Evolutionary conservation across 2,113 vertebrate species (phyloP), one percentile per base, ranked within the genome.

Genomic region (Varanus salvator): DNA sequence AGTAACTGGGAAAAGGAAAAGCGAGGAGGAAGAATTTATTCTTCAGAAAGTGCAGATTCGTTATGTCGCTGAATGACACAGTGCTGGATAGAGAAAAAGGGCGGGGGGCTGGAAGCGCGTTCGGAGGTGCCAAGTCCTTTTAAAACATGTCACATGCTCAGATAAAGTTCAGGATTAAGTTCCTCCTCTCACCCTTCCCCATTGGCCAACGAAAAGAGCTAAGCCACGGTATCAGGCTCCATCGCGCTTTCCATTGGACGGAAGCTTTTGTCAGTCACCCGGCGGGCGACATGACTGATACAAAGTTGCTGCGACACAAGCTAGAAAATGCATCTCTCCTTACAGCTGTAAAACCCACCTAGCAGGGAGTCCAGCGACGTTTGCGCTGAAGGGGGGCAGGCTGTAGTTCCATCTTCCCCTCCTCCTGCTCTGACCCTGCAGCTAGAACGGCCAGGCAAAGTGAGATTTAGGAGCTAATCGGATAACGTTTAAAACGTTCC

Each of bases 291-390:
- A 97, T 97, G 97, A 97, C 97, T 97, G 96, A 96, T 97, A 96
- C 97, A 97, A 97, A 97, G 96, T 97, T 97, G 96, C 97, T 97
- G 97, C 97, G 97, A 97, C 97, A 97, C 96, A 97, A 94, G 93
- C 93, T 95, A 92, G 90, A 93, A 95, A 93, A 95, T 2, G 94
- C 94, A 96, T 91, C 96, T 93, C 90, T 90, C 96, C 92, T 97
- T 97, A 97, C 97, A 97, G 96, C 96, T 85, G 93, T 94, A 97
- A 94, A n/a, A 54, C 90, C 93, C 68, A 89, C 31, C 27, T 34
- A 8, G 12, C 66, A 38, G 80, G 87, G 11, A 2, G 48, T 83
- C 7, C 27, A 1, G 54, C 72, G 6, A 1, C 17, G 66, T 54
- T 7, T 52, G 9, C 72, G 64, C 21, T 19, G n/a, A 1, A 15